Evolutionary conservation across 2,113 vertebrate genomes (phyloP), one percentile per base, ranked within the genome.

Genomic region (Rhombomys opimus): DNA sequence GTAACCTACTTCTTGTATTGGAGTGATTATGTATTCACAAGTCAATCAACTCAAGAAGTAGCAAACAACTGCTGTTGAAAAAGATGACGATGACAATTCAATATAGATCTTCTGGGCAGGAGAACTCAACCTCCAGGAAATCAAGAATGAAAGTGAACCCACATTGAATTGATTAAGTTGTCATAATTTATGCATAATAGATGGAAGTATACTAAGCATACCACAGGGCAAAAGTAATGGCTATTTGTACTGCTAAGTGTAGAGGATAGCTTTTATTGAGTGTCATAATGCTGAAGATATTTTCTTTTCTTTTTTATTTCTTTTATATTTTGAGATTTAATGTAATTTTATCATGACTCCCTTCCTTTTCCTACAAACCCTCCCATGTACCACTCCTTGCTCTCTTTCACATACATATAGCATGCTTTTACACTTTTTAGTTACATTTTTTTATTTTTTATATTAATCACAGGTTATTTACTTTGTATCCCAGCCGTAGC

Each of bases 51-150:
- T 92, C 30, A 92, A 96, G 73, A 87, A 72, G 73, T 87, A 95
- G 67, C 65, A 91, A 68, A 94, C 84, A n/a, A 65, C 23, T 95
- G 80, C 59, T 75, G 46, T 93, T 95, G 73, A 94, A 77, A 97
- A 72, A 81, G 90, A 95, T 91, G 93, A 97, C 85, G 95, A 94
- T 95, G 96, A 93, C 88, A 97, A 32, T 95, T 90, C 52, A 77
- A 61, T 88, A 78, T 95, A 0, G 63, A 9, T 84, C 82, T 96
- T 97, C 70, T 80, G 0, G 5, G 50, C 65, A 90, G 41, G 84
- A 97, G 63, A 52, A 30, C 85, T 67, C 10, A 52, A 96, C 80
- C 67, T 95, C 41, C 54, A 94, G 96, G 59, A 52, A 93, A 70
- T 13, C 12, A 91, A 92, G 30, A 95, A 85, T 87, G 90, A 96